Evolutionary conservation across 2,797 vertebrate genomes (phyloP), one percentile per base, ranked within the genome.

Genomic region (Simalia tracyae): DNA sequence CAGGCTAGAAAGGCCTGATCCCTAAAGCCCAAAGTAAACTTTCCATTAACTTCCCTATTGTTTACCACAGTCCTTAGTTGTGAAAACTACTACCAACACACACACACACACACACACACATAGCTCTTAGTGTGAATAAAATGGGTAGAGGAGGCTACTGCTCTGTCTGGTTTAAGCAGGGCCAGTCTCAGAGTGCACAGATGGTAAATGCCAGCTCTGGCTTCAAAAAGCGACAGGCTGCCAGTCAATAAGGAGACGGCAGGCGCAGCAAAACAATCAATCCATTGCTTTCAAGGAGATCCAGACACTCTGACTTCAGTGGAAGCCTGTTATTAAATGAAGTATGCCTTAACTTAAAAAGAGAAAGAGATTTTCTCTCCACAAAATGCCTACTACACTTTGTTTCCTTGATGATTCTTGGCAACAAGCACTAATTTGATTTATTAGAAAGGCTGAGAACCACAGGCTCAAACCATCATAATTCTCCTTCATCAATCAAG

Each of bases 151-250:
- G 84, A 0, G 54, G 72, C 72, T 61, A 64, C 81, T 17, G 31
- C 84, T 89, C 84, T 24, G 14, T 91, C 72, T 81, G 63, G 26
- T 31, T 81, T 59, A 61, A 68, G 64, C 87, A 0, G 7, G 11
- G 0, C 31, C 57, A 1, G 42, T 59, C 2, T 91, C 92, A 89
- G 86, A 6, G 92, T 87, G 54, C 3, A 3, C 0, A 0, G 26
- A 85, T 96, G 93, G 94, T 89, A 95, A 96, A 94, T 60, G 84
- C 88, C 87, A 93, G 64, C 76, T 84, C 93, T 86, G 28, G 11
- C 4, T 91, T 28, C 72, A 93, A 90, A 4, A 93, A 93, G 92
- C 89, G 89, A 54, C 1, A n/a, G 86, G 50, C 46, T 36, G 31
- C 87, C 84, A 0, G 92, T 96, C 91, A 57, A 86, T 88, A 66